These are phyloP conservation scores for Myrmophylax atrothorax DNA, from an alignment of 2,113 vertebrate genomes.

Conservation along the genomic window DNA sequence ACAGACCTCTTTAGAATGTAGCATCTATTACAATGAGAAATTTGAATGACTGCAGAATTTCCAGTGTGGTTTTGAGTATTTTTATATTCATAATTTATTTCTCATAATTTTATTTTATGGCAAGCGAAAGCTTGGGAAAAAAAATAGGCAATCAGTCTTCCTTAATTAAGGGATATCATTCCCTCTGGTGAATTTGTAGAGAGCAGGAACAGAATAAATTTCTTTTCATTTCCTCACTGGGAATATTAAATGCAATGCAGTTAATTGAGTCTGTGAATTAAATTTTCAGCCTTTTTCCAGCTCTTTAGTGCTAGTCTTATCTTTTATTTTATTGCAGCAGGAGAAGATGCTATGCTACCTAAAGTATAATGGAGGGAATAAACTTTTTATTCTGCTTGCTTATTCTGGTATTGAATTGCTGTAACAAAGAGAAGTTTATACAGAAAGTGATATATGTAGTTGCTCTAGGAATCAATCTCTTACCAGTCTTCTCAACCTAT, in stretches of 20 bases:
- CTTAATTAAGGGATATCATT: slow-evolving; percentile 56
- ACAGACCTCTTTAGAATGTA: neutral
- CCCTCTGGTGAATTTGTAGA: slow-evolving; percentile 43
- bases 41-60: neutral
- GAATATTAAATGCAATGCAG: slow-evolving; percentile 46
- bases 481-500: neutral
- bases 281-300: slow-evolving; percentile 19
- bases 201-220: slow-evolving; percentile 29
- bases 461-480: neutral
- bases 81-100: slow-evolving; percentile 36
- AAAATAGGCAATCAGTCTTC: slow-evolving; percentile 27
- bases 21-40: neutral
- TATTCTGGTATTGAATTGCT: neutral
- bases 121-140: neutral
- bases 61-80: neutral
- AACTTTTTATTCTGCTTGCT: neutral
- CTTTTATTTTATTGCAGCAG: neutral
- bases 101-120: slow-evolving; percentile 11
- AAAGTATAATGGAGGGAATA: neutral
- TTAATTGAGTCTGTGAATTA: slow-evolving; percentile 47
- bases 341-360: neutral
- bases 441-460: neutral
- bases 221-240: slow-evolving; percentile 55
- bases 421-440: neutral
- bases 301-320: slow-evolving; percentile 4